Evolutionary conservation across 2,797 vertebrate species (phyloP).

Genomic region (Hapalemur alaotrensis): DNA sequence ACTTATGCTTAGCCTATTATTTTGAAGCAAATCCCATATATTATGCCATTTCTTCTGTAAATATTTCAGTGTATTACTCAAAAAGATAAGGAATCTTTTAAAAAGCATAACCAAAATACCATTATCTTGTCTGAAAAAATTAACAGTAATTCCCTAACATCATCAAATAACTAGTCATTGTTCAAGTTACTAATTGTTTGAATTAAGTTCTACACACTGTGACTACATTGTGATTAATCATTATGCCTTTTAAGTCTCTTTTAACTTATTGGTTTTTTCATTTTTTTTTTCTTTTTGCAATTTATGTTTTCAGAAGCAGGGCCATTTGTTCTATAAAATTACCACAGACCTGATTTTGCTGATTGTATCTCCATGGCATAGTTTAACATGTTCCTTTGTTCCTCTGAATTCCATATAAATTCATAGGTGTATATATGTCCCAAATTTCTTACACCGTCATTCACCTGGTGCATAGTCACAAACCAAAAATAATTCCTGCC

Average conservation of each 20-base stretch:
- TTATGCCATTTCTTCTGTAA: slow-evolving; percentile 37
- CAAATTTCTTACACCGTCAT: neutral
- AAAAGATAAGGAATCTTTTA: slow-evolving; percentile 10
- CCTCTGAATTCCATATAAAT: neutral
- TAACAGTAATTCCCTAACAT: neutral
- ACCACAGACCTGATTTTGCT: neutral
- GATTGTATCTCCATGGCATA: neutral
- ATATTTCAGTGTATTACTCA: slow-evolving; percentile 31
- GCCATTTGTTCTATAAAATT: slow-evolving; percentile 1
- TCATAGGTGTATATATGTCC: neutral
- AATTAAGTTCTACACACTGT: neutral
- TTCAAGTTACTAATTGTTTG: slow-evolving; percentile 12
- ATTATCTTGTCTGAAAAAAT: neutral
- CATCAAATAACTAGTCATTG: neutral
- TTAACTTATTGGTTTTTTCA: neutral
- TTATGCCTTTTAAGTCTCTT: neutral
- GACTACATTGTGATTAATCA: neutral
- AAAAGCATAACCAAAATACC: neutral
- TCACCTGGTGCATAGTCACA: neutral
- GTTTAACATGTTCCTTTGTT: slow-evolving; percentile 26
- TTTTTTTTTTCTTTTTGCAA: neutral
- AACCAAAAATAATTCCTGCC: neutral
- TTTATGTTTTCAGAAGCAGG: neutral
- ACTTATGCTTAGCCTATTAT: neutral
- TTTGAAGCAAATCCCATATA: slow-evolving; percentile 18